Percentiles rank a stretch among this genome's conserved stretches.
Evolutionary conservation across 2,113 vertebrate species (phyloP).

Genomic region (Oncorhynchus keta): DNA sequence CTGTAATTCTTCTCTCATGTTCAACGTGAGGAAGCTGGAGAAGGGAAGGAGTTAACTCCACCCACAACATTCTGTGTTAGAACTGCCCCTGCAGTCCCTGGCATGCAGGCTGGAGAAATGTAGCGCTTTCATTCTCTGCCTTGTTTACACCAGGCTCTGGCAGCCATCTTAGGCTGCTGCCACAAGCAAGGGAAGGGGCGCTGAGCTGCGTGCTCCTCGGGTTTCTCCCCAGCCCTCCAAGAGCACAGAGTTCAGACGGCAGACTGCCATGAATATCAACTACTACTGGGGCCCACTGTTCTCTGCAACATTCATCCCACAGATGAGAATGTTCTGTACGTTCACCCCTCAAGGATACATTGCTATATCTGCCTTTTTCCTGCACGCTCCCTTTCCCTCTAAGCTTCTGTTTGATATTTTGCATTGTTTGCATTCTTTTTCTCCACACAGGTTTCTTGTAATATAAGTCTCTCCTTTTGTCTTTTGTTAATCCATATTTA

Average conservation of each 20-base stretch:
- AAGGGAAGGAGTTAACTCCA: neutral
- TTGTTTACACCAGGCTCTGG: conserved; percentile 62
- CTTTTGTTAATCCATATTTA: too few relatives aligned
- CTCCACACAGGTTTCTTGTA: too few relatives aligned
- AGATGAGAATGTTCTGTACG: too few relatives aligned
- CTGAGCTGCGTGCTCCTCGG: conserved; percentile 35
- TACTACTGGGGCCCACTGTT: too few relatives aligned
- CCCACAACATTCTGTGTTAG: neutral
- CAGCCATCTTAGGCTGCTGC: conserved; percentile 61
- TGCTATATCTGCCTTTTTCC: too few relatives aligned
- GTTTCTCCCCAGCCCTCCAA: conserved; percentile 32
- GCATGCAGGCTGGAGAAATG: conserved; percentile 50
- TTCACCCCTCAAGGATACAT: too few relatives aligned
- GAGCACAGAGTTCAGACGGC: neutral
- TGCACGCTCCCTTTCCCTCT: too few relatives aligned
- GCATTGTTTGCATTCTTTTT: too few relatives aligned
- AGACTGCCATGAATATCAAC: too few relatives aligned
- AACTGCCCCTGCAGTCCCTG: conserved; percentile 29
- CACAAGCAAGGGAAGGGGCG: conserved; percentile 24
- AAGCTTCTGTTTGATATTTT: too few relatives aligned
- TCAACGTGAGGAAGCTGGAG: neutral
- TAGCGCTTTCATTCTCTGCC: conserved; percentile 52
- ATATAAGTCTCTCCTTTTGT: too few relatives aligned
- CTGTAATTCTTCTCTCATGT: neutral
- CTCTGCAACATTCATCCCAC: too few relatives aligned